Conservation (phyloP, 2,113 vertebrate genomes). For the Engraulis encrasicolus region DNA sequence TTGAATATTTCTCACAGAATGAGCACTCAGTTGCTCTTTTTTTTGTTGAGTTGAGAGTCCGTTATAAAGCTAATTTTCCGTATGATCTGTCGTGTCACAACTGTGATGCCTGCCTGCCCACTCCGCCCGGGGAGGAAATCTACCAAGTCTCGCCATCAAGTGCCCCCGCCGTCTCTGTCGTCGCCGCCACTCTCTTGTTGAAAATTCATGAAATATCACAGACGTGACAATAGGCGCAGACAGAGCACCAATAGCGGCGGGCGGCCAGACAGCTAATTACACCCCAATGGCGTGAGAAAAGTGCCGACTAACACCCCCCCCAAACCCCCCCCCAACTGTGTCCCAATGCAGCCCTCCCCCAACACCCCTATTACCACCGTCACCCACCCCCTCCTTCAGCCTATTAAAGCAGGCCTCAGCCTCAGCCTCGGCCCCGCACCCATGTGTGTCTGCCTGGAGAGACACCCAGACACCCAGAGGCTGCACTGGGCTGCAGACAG, state of each 20-base stretch:
- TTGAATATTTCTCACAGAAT: no score
- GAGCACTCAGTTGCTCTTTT: no score
- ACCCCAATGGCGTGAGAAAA: not conserved
- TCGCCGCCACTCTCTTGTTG: not conserved
- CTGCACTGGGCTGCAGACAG: slow-evolving; percentile 57
- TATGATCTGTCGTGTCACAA: no score
- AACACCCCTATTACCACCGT: no score
- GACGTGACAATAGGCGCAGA: not conserved
- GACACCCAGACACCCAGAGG: slow-evolving; percentile 52
- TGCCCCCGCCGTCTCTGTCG: no score
- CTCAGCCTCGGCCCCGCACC: not conserved
- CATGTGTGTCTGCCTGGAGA: no score
- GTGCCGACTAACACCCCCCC: not conserved
- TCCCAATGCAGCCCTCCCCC: not conserved
- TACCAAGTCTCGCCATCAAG: not conserved
- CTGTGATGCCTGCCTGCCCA: not conserved
- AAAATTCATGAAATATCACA: not conserved
- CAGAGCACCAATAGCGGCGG: not conserved
- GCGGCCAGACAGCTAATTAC: not conserved
- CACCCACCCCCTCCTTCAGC: no score
- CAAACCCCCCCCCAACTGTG: not conserved
- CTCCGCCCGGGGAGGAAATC: not conserved
- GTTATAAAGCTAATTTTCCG: no score
- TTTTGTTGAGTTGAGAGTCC: no score
- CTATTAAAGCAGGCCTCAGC: not conserved